Conservation (phyloP, 2,797 vertebrate species). For the Myotis planiceps region DNA sequence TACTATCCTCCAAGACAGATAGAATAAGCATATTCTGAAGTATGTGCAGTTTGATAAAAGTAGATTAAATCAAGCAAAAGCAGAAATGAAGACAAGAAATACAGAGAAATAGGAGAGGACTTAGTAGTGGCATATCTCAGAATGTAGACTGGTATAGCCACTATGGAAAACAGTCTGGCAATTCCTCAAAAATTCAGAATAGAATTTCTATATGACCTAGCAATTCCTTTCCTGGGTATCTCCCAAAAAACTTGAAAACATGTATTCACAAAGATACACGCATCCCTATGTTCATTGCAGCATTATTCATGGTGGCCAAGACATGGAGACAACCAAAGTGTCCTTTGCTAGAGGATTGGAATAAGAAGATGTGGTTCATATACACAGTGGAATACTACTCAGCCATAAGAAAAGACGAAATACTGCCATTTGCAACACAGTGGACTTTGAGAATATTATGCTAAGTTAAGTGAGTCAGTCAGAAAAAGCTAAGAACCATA, state of each 20-base stretch:
- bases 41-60: neutral
- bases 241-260: neutral
- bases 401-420: neutral
- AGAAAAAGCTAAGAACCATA: neutral
- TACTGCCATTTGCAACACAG: neutral
- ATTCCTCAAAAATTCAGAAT: neutral
- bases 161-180: neutral
- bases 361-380: neutral
- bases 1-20: neutral
- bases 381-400: neutral
- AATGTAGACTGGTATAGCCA: neutral
- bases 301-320: neutral
- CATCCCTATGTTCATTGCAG: neutral
- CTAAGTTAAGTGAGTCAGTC: neutral
- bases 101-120: neutral
- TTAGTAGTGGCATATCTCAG: neutral
- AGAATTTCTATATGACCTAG: neutral
- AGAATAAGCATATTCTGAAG: neutral
- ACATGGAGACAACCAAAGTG: neutral
- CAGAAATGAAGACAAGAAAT: neutral
- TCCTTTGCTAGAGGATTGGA: neutral
- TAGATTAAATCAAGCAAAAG: neutral
- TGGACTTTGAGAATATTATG: neutral
- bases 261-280: neutral
- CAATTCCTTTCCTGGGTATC: neutral